Conservation (phyloP, 2,888 invertebrate genomes). For the Gymnocheta viridis region DNA sequence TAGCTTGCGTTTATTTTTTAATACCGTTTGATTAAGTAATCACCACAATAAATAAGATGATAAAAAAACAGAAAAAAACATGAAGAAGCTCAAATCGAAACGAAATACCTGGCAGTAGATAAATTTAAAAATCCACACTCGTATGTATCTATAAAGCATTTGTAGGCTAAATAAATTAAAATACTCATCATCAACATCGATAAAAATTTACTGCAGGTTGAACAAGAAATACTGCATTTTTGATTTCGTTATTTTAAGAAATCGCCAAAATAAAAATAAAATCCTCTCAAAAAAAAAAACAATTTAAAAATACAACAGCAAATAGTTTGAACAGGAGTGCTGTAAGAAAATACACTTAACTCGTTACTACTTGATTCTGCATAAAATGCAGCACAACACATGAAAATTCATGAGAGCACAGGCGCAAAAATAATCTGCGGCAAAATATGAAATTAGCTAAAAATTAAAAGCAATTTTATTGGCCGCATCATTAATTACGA, state of each 20-base stretch:
- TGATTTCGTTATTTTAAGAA: constrained; percentile 37
- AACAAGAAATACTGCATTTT: constrained; percentile 67
- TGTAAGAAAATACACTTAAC: constrained; percentile 13
- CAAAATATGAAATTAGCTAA: constrained; percentile 9
- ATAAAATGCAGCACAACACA: background rate
- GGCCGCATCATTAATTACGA: constrained; percentile 43
- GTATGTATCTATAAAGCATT: background rate
- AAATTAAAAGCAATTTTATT: constrained; percentile 40
- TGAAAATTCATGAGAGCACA: constrained; percentile 25
- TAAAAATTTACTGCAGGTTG: constrained; percentile 49
- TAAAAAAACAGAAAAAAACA: background rate
- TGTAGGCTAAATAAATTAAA: constrained; percentile 50
- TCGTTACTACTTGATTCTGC: background rate
- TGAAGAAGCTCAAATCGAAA: constrained; percentile 15
- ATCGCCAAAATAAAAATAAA: constrained; percentile 41
- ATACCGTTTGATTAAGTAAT: constrained; percentile 40
- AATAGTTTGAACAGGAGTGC: constrained; percentile 46
- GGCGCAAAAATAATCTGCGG: background rate
- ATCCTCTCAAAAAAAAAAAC: background rate
- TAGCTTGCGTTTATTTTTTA: background rate
- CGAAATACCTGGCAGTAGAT: background rate
- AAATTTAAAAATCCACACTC: background rate
- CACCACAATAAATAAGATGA: constrained; percentile 43
- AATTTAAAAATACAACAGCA: constrained; percentile 8
- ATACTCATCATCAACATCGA: constrained; percentile 39